Percentiles rank a stretch among this genome's conserved stretches.
These are phyloP conservation scores for Piscicola geometra DNA, from an alignment of 2,888 invertebrate genomes.

Conservation along the genomic window DNA sequence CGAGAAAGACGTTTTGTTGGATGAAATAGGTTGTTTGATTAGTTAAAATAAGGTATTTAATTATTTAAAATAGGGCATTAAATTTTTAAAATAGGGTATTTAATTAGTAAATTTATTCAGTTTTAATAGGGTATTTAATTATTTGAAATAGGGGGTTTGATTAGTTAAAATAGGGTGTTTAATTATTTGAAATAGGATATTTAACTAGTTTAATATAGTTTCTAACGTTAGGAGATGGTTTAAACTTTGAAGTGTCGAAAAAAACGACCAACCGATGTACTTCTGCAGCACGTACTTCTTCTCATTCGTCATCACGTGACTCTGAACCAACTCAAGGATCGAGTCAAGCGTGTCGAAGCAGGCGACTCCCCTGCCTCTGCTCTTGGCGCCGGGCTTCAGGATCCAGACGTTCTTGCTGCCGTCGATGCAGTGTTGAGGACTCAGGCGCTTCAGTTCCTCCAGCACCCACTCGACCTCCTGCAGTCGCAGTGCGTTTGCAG, in stretches of 20 bases:
- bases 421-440: constrained; percentile 62
- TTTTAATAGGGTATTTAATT: too few species aligned
- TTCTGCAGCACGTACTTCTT: constrained; percentile 80
- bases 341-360: constrained; percentile 80
- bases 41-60: too few species aligned
- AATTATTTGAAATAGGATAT: too few species aligned
- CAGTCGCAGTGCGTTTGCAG: background rate
- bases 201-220: too few species aligned
- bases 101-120: too few species aligned
- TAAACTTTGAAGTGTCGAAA: background rate
- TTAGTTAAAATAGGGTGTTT: too few species aligned
- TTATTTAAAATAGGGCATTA: too few species aligned
- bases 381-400: constrained; percentile 87
- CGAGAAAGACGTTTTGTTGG: too few species aligned
- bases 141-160: too few species aligned
- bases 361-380: constrained; percentile 76
- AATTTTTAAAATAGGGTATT: too few species aligned
- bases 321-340: constrained; percentile 63
- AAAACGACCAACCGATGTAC: constrained; percentile 72
- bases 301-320: constrained; percentile 58
- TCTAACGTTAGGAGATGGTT: too few species aligned
- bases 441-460: constrained; percentile 60
- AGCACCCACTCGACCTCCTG: constrained; percentile 35
- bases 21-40: too few species aligned
- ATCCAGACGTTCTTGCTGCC: constrained; percentile 88